A percentile compares a stretch with the other conserved stretches of the same genome.
These are phyloP conservation scores for Bubo blakistoni DNA, from an alignment of 2,113 vertebrate genomes.

Conservation along the genomic window DNA sequence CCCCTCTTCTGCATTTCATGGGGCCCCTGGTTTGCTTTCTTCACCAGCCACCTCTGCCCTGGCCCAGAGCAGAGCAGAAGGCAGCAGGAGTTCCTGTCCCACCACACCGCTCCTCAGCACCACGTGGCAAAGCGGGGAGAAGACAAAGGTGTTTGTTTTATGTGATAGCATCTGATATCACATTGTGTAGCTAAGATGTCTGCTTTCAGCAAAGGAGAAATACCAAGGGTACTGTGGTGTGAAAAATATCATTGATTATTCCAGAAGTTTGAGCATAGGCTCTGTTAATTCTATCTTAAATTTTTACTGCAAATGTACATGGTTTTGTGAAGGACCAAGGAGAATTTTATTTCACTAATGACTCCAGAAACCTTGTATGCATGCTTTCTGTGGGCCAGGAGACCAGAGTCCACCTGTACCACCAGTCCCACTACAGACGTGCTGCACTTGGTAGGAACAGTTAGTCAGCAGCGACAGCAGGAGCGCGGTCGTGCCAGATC, in stretches of 20 bases:
- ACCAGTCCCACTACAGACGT: not conserved
- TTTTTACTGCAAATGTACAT: not conserved
- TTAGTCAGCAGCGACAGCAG: not conserved
- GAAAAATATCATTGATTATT: not conserved
- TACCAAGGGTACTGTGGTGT: not conserved
- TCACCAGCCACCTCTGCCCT: not conserved
- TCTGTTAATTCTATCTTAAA: not conserved
- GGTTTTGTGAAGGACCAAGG: not conserved
- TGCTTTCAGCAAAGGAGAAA: not conserved
- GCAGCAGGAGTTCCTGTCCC: fast-evolving
- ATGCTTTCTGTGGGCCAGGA: not conserved
- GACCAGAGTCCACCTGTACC: not conserved
- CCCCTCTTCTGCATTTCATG: not conserved
- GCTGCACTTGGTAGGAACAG: not conserved
- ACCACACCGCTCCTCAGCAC: not conserved
- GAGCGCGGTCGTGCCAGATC: fast-evolving
- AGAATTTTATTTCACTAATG: not conserved
- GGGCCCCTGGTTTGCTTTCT: not conserved
- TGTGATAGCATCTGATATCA: not conserved
- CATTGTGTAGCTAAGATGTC: not conserved
- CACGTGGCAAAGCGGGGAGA: not conserved
- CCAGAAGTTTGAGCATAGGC: not conserved
- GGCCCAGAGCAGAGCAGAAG: not conserved
- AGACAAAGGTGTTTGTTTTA: not conserved
- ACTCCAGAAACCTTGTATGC: not conserved